Percentiles rank a stretch among this genome's conserved stretches.
Conservation (phyloP, 2,888 invertebrate species). For the Drosophila subsilvestris region DNA sequence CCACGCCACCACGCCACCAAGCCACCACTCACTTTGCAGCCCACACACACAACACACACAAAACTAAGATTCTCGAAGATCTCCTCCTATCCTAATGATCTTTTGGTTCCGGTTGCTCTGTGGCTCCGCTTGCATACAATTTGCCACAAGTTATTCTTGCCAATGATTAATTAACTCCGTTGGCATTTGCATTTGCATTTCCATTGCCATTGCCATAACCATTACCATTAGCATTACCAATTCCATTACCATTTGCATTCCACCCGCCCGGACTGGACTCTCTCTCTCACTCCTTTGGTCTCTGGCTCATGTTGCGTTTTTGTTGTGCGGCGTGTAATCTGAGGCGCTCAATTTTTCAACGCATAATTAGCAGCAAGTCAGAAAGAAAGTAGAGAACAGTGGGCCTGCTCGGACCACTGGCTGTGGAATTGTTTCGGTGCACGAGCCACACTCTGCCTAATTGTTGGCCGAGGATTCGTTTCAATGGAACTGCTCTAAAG, state of each 20-base stretch:
- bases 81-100: slow-evolving; percentile 66
- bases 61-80: not conserved
- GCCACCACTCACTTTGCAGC: not conserved
- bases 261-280: slow-evolving; percentile 18
- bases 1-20: no score
- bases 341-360: slow-evolving; percentile 66
- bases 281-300: no score
- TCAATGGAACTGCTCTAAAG: slow-evolving; percentile 11
- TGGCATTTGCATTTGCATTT: slow-evolving; percentile 46
- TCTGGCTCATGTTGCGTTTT: slow-evolving; percentile 66
- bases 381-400: not conserved
- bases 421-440: slow-evolving; percentile 66
- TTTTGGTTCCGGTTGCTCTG: slow-evolving; percentile 67
- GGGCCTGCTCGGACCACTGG: slow-evolving; percentile 55
- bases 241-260: slow-evolving; percentile 1
- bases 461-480: slow-evolving; percentile 40
- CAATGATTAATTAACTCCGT: slow-evolving; percentile 69
- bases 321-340: slow-evolving; percentile 46
- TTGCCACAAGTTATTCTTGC: slow-evolving; percentile 51
- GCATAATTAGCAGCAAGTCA: slow-evolving; percentile 61
- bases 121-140: slow-evolving; percentile 46
- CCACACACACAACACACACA: not conserved
- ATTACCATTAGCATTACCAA: slow-evolving; percentile 49
- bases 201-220: slow-evolving; percentile 26
- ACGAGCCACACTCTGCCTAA: slow-evolving; percentile 64